Evolutionary conservation across 2,113 vertebrate species (phyloP).

Genomic region (Lontra canadensis): DNA sequence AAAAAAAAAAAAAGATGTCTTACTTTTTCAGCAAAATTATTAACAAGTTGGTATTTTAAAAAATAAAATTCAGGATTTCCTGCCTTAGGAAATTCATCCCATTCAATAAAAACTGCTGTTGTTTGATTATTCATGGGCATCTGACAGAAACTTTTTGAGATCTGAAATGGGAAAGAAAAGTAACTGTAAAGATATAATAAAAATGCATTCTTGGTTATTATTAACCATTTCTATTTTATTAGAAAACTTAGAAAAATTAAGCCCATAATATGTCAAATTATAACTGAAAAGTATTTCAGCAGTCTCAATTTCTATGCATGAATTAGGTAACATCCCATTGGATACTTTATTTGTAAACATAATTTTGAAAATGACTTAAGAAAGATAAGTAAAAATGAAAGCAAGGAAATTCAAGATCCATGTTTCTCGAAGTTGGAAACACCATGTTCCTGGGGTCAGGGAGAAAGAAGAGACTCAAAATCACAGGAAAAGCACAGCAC

Average conservation of each 20-base stretch:
- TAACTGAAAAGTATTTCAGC: not conserved
- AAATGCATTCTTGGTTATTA: not conserved
- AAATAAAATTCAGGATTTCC: slow-evolving; percentile 82
- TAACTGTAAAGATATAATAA: slow-evolving; percentile 7
- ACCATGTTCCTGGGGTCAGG: not conserved
- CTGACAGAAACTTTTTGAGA: slow-evolving; percentile 74
- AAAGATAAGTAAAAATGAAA: not conserved
- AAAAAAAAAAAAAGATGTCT: slow-evolving; percentile 17
- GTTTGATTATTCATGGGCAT: slow-evolving; percentile 64
- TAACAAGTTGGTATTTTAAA: slow-evolving; percentile 80
- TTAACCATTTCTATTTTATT: not conserved
- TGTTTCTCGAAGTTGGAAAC: not conserved
- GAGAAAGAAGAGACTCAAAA: not conserved
- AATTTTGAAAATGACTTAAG: not conserved
- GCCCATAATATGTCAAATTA: not conserved
- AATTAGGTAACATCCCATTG: not conserved
- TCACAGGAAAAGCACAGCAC: not conserved
- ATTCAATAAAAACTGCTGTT: slow-evolving; percentile 81
- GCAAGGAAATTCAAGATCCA: not conserved
- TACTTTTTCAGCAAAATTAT: slow-evolving; percentile 83
- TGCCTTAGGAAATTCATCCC: slow-evolving; percentile 82
- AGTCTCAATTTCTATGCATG: not conserved
- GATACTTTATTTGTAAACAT: not conserved
- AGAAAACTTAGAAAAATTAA: not conserved
- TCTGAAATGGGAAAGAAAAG: slow-evolving; percentile 79